These are phyloP conservation scores for Helicoverpa armigera DNA, from an alignment of 1,140 invertebrate genomes.

Conservation along the genomic window DNA sequence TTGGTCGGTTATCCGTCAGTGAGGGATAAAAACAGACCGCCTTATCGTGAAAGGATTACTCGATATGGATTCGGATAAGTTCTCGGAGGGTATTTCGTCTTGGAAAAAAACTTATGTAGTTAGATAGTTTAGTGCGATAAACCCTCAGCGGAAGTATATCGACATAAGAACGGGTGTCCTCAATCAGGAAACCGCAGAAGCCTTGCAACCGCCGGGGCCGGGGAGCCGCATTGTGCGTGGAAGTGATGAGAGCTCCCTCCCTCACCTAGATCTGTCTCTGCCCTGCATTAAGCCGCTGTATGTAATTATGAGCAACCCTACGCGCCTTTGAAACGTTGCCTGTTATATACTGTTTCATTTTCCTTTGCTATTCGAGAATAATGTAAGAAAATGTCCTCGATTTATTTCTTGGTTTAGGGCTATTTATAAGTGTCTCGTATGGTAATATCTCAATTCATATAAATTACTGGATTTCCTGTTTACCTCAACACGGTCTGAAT, in stretches of 20 bases:
- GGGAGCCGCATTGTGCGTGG: conserved; percentile 19
- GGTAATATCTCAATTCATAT: no score
- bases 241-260: background rate
- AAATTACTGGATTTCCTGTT: no score
- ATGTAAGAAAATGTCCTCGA: no score
- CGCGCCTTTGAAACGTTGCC: background rate
- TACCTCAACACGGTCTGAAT: no score
- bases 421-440: no score
- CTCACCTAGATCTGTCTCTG: conserved; percentile 19
- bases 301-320: background rate
- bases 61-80: background rate
- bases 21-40: conserved; percentile 4
- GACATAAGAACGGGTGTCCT: conserved; percentile 9
- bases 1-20: conserved; percentile 2
- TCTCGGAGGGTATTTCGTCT: background rate
- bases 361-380: background rate
- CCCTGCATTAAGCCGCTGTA: conserved; percentile 2
- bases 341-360: background rate
- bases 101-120: background rate
- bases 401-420: no score
- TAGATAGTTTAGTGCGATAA: no score
- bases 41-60: conserved; percentile 15
- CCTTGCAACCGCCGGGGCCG: conserved; percentile 17
- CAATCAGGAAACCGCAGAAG: conserved; percentile 29
- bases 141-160: no score